Percentiles rank a stretch among this genome's conserved stretches.
These are phyloP conservation scores for Rhorus exstirpatorius DNA, from an alignment of 2,888 invertebrate genomes.

Conservation along the genomic window DNA sequence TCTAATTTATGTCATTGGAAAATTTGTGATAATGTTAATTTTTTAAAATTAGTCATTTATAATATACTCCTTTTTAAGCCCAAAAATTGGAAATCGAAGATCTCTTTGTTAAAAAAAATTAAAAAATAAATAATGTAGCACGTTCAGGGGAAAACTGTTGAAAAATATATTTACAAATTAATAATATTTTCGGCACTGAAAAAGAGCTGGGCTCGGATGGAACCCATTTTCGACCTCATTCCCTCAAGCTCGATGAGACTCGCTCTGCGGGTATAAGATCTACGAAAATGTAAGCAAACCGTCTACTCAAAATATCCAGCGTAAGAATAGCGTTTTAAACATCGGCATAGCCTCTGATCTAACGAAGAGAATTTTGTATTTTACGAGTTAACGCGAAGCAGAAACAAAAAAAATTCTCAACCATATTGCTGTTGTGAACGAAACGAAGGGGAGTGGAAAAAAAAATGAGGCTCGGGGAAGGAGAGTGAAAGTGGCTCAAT, in stretches of 20 bases:
- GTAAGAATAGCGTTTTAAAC: conserved; percentile 44
- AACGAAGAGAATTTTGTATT: too few species aligned
- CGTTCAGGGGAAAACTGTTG: too few species aligned
- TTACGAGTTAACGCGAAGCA: not conserved
- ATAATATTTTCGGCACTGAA: too few species aligned
- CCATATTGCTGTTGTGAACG: not conserved
- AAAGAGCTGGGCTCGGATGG: too few species aligned
- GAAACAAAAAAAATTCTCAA: conserved; percentile 17
- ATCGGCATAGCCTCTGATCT: conserved; percentile 34
- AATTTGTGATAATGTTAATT: too few species aligned
- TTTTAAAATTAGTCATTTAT: too few species aligned
- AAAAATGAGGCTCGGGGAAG: not conserved
- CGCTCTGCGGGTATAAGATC: not conserved
- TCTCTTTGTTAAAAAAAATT: too few species aligned
- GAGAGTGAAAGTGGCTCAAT: conserved; percentile 32
- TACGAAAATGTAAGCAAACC: conserved; percentile 16
- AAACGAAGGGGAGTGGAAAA: conserved; percentile 14
- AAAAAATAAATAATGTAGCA: too few species aligned
- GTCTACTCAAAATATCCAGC: conserved; percentile 25
- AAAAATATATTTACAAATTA: too few species aligned
- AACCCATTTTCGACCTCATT: conserved; percentile 13
- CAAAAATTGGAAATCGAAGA: too few species aligned
- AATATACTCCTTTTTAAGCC: too few species aligned
- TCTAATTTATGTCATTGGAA: too few species aligned
- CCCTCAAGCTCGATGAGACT: not conserved